Conservation (phyloP, 2,888 invertebrate genomes). For the Tubulanus polymorphus region DNA sequence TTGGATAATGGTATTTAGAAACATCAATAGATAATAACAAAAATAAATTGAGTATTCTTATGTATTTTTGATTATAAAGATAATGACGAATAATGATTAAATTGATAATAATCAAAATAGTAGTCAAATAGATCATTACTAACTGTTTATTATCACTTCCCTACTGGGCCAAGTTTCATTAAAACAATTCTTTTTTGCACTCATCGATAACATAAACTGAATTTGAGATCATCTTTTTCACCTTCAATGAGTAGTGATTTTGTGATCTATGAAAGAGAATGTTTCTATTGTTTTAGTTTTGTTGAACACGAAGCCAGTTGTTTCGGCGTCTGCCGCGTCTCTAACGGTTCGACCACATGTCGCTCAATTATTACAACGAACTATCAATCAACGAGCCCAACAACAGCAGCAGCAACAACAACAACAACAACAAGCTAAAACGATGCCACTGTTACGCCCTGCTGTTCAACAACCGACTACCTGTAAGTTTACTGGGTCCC, state of each 20-base stretch:
- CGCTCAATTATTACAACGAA: slow-evolving; percentile 14
- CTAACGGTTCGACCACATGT: slow-evolving; percentile 6
- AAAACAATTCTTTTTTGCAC: no score
- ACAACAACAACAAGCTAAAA: slow-evolving; percentile 8
- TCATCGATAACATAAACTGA: no score
- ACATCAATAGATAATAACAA: no score
- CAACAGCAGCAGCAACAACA: slow-evolving; percentile 4
- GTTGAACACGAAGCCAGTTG: background rate
- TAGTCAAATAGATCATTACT: no score
- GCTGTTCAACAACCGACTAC: slow-evolving; percentile 6
- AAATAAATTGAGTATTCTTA: no score
- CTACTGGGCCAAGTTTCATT: no score
- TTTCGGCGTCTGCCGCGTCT: background rate
- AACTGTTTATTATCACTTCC: no score
- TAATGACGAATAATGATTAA: no score
- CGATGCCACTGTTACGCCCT: slow-evolving; percentile 6
- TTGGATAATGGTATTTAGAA: no score
- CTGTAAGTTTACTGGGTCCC: no score
- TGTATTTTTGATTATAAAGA: no score
- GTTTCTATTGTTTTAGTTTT: background rate
- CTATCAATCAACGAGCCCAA: slow-evolving; percentile 10
- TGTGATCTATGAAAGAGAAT: background rate
- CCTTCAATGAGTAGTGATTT: background rate
- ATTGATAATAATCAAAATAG: no score
- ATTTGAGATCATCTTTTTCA: background rate